Conservation (phyloP, 2,888 invertebrate species). For the Drosophila mulleri region DNA sequence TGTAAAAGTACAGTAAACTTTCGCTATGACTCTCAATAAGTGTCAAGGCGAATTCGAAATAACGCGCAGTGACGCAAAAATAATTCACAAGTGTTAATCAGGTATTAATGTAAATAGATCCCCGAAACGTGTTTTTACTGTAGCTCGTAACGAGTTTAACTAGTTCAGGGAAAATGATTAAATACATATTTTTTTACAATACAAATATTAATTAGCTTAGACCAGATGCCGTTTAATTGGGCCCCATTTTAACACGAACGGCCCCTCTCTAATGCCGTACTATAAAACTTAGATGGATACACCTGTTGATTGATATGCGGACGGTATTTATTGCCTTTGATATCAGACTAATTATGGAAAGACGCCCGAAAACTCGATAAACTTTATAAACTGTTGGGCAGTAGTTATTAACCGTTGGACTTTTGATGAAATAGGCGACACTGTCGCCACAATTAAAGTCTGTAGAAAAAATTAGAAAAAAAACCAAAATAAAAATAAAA, state of each 20-base stretch:
- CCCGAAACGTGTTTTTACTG: not conserved
- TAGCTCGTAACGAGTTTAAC: not conserved
- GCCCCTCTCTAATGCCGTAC: not conserved
- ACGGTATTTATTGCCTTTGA: slow-evolving; percentile 68
- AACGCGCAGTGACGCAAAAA: not conserved
- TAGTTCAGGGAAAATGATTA: slow-evolving; percentile 21
- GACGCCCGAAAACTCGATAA: slow-evolving; percentile 62
- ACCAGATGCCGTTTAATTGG: slow-evolving; percentile 42
- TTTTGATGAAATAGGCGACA: slow-evolving; percentile 63
- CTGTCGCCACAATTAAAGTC: slow-evolving; percentile 30
- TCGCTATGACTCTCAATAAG: not conserved
- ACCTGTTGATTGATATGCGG: slow-evolving; percentile 51
- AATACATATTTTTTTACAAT: slow-evolving; percentile 20
- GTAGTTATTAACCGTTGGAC: slow-evolving; percentile 59
- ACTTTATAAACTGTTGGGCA: slow-evolving; percentile 62
- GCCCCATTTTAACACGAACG: slow-evolving; percentile 14
- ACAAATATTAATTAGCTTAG: slow-evolving; percentile 49
- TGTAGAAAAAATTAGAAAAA: slow-evolving; percentile 3
- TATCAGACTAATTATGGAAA: slow-evolving; percentile 75
- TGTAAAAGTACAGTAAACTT: slow-evolving; percentile 11
- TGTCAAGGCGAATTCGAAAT: slow-evolving; percentile 3
- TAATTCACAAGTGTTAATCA: not conserved
- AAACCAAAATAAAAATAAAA: slow-evolving; percentile 14
- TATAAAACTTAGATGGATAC: slow-evolving; percentile 44
- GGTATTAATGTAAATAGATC: not conserved